Conservation (phyloP, 2,113 vertebrate genomes). For the Lophura nycthemera region DNA sequence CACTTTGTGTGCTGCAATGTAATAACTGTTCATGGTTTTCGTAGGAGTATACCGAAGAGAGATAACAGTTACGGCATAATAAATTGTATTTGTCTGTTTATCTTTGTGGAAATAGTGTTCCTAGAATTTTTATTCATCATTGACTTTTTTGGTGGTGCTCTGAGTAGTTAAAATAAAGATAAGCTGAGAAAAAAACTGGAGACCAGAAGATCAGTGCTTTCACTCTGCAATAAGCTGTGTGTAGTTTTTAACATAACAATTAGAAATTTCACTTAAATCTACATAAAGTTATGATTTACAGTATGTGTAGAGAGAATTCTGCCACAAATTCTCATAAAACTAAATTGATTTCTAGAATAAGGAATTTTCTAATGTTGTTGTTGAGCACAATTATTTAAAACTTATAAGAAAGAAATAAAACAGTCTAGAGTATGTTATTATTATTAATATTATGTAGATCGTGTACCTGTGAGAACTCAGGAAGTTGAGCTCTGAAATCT, state of each 20-base stretch:
- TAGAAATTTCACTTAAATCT: background rate
- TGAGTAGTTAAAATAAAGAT: background rate
- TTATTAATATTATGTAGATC: background rate
- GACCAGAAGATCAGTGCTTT: background rate
- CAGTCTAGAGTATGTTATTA: background rate
- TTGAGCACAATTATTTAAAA: background rate
- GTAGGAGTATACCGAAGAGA: rapidly evolving
- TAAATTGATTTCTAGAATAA: background rate
- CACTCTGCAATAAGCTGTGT: background rate
- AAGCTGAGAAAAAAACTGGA: background rate
- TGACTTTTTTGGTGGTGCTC: background rate
- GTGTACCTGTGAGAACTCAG: background rate
- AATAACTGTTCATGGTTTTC: background rate
- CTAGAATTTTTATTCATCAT: background rate
- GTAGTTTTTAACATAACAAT: background rate
- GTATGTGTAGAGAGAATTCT: background rate
- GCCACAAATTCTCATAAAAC: background rate
- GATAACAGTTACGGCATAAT: background rate
- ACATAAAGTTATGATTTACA: background rate
- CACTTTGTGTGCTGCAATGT: background rate
- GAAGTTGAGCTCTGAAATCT: background rate
- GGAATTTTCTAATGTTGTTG: background rate
- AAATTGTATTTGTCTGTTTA: background rate
- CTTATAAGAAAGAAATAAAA: background rate
- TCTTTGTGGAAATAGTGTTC: background rate